Percentiles rank a stretch among this genome's conserved stretches.
Conservation (phyloP, 2,113 vertebrate species). For the Hippolais icterina region DNA sequence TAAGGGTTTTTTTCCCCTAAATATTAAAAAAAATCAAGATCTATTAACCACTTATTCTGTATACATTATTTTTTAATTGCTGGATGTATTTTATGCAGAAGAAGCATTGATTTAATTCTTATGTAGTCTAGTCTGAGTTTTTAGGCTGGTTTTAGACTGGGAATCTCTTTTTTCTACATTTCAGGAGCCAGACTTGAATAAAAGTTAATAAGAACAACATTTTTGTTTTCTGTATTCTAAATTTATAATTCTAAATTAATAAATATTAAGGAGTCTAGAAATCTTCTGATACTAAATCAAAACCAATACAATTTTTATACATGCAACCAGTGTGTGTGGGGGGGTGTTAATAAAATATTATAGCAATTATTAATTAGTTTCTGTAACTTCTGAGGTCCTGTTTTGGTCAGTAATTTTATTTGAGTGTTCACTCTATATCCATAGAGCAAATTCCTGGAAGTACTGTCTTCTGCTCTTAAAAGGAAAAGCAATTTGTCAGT, state of each 20-base stretch:
- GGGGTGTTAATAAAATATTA: not conserved
- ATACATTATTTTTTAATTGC: not conserved
- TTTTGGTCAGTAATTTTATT: not conserved
- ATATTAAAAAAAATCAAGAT: not conserved
- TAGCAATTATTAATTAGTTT: not conserved
- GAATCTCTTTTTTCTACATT: not conserved
- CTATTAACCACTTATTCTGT: not conserved
- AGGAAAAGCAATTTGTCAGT: not conserved
- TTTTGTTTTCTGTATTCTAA: not conserved
- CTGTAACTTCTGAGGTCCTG: not conserved
- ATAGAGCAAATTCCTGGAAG: not conserved
- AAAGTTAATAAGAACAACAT: not conserved
- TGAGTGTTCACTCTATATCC: not conserved
- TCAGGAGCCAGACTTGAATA: not conserved
- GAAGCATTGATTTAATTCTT: not conserved
- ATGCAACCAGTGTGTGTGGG: accelerated
- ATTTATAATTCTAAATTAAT: not conserved
- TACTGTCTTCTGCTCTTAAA: accelerated
- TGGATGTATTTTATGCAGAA: not conserved
- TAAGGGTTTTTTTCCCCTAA: not conserved
- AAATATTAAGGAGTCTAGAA: not conserved
- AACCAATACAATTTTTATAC: not conserved
- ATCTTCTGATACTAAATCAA: not conserved
- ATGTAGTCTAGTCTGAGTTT: not conserved
- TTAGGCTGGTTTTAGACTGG: not conserved